These are phyloP conservation scores for Callipepla californica DNA, from an alignment of 2,113 vertebrate species.

Conservation along the genomic window DNA sequence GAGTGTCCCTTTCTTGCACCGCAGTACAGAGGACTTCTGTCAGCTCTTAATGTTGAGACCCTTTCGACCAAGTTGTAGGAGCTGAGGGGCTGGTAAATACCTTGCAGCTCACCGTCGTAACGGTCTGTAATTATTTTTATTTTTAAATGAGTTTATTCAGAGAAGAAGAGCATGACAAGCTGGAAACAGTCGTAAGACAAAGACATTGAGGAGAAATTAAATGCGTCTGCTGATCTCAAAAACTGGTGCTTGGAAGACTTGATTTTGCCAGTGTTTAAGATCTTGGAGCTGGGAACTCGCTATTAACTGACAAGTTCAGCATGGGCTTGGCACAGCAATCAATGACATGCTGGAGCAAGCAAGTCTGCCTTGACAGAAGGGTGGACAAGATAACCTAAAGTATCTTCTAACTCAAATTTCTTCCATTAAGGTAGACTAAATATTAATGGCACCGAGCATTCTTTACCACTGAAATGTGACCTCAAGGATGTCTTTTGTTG, in stretches of 20 bases:
- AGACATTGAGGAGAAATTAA: background rate
- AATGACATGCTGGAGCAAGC: background rate
- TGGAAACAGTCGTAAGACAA: background rate
- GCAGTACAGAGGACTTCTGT: background rate
- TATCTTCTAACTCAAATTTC: conserved; percentile 68
- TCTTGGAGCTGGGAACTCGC: background rate
- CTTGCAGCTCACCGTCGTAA: background rate
- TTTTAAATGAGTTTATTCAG: background rate
- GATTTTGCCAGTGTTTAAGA: background rate
- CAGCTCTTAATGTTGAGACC: background rate
- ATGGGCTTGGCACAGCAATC: background rate
- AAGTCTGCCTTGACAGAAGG: conserved; percentile 8
- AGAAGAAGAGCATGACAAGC: background rate
- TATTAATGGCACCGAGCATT: conserved; percentile 67
- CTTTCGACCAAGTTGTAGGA: background rate
- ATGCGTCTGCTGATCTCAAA: background rate
- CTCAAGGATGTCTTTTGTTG: conserved; percentile 40
- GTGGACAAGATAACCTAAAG: conserved; percentile 60
- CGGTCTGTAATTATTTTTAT: background rate
- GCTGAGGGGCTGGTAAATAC: background rate
- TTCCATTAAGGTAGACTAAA: conserved; percentile 68
- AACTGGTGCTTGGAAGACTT: background rate
- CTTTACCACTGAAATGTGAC: conserved; percentile 65
- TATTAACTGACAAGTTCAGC: background rate
- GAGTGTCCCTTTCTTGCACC: background rate